Conservation (phyloP, 1,140 invertebrate genomes). For the Bombus waltoni region DNA sequence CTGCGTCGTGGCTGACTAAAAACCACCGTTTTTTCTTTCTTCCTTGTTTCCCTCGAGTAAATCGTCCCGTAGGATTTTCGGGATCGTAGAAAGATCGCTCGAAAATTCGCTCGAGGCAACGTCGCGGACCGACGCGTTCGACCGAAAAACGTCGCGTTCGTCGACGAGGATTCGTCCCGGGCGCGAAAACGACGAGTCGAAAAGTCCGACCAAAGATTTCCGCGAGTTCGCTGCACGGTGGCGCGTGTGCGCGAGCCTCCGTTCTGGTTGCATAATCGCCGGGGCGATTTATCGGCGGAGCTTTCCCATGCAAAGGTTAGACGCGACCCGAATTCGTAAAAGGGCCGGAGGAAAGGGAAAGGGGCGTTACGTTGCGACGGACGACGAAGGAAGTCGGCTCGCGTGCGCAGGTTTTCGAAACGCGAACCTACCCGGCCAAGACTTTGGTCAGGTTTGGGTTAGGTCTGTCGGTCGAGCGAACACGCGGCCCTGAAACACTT, state of each 20-base stretch:
- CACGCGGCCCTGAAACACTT: conserved; percentile 47
- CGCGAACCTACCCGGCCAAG: not conserved
- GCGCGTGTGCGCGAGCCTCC: not conserved
- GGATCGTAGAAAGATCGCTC: no score
- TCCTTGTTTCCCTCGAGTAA: no score
- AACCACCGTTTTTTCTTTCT: no score
- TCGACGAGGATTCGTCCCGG: no score
- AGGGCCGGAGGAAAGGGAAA: conserved; percentile 23
- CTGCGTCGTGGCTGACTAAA: rapidly evolving
- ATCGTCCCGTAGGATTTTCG: rapidly evolving
- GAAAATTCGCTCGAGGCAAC: no score
- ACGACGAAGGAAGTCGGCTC: not conserved
- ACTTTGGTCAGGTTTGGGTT: not conserved
- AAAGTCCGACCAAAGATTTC: no score
- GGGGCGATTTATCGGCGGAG: conserved; percentile 16
- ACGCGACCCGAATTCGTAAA: conserved; percentile 55
- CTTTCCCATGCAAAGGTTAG: conserved; percentile 39
- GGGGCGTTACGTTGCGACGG: no score
- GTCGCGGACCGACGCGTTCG: no score
- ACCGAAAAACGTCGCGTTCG: no score
- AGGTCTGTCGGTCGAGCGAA: not conserved
- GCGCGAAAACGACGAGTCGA: no score
- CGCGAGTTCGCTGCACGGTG: no score
- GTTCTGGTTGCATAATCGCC: conserved; percentile 20
- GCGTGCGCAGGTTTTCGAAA: conserved; percentile 8